Conservation (phyloP, 2,888 invertebrate genomes). For the Raillietiella orientalis region DNA sequence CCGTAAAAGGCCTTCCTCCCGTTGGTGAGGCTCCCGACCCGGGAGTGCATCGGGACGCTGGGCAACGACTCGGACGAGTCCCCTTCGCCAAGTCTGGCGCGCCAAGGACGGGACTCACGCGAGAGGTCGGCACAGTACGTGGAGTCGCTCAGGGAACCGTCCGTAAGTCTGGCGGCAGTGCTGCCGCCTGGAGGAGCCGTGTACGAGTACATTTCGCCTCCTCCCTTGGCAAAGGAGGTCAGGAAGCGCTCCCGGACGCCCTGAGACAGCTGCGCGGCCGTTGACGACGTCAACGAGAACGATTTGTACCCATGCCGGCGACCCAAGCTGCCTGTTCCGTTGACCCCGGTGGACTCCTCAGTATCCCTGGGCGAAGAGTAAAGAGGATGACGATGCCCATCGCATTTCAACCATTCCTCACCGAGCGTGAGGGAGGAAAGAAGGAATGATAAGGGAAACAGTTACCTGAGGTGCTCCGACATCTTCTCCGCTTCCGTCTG, state of each 20-base stretch:
- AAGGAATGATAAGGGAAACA: too few species aligned
- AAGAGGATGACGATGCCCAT: too few species aligned
- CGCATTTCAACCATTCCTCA: too few species aligned
- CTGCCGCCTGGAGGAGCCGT: background rate
- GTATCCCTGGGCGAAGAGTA: too few species aligned
- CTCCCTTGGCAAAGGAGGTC: slow-evolving; percentile 8
- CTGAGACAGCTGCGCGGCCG: slow-evolving; percentile 54
- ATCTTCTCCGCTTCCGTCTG: too few species aligned
- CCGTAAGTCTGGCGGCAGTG: slow-evolving; percentile 12
- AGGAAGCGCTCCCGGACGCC: slow-evolving; percentile 48
- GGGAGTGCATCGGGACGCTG: slow-evolving; percentile 32
- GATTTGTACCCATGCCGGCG: slow-evolving; percentile 4
- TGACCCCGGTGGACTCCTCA: too few species aligned
- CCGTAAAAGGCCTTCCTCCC: too few species aligned
- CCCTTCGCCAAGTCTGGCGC: slow-evolving; percentile 9
- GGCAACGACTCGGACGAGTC: slow-evolving; percentile 16
- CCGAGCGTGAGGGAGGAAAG: too few species aligned
- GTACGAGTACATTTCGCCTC: slow-evolving; percentile 9
- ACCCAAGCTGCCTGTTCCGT: slow-evolving; percentile 7
- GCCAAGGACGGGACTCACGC: too few species aligned
- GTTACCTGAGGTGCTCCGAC: too few species aligned
- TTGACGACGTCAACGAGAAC: slow-evolving; percentile 38
- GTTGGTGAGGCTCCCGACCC: slow-evolving; percentile 35
- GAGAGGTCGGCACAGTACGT: slow-evolving; percentile 8
- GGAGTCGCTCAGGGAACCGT: slow-evolving; percentile 41